Conservation (phyloP, 2,888 invertebrate species). For the Erynnis tages region DNA sequence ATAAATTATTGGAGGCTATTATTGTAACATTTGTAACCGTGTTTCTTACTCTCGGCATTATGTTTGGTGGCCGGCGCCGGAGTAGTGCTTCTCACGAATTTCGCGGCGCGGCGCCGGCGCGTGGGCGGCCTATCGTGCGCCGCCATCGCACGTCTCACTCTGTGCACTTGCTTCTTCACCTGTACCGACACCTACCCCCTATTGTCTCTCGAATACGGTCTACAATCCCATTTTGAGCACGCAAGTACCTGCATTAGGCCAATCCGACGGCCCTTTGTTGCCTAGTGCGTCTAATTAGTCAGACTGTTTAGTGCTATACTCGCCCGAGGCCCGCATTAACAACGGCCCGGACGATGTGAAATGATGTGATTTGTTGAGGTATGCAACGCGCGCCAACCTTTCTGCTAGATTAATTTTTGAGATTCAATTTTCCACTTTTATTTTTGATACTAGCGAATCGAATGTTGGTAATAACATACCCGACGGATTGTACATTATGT, state of each 20-base stretch:
- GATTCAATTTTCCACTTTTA: conserved; percentile 31
- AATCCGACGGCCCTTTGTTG: conserved; percentile 65
- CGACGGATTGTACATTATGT: conserved; percentile 25
- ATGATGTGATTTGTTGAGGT: conserved; percentile 65
- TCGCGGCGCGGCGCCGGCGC: conserved; percentile 71
- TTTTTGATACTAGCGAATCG: conserved; percentile 28
- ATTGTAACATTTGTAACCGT: conserved; percentile 29
- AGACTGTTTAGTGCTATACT: conserved; percentile 73
- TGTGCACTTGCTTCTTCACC: conserved; percentile 46
- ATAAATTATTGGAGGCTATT: conserved; percentile 16
- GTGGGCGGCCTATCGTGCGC: conserved; percentile 75
- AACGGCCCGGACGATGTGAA: conserved; percentile 62
- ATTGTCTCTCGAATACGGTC: conserved; percentile 45
- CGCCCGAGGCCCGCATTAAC: conserved; percentile 63
- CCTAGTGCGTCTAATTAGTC: conserved; percentile 79
- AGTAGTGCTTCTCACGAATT: conserved; percentile 76
- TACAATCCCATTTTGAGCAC: conserved; percentile 37
- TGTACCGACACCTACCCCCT: conserved; percentile 43
- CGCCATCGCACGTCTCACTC: conserved; percentile 67
- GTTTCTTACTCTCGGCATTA: conserved; percentile 39
- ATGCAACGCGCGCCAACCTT: conserved; percentile 29
- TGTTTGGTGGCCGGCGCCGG: conserved; percentile 58
- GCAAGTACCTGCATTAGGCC: conserved; percentile 36
- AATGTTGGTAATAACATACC: conserved; percentile 25
- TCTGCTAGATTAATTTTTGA: conserved; percentile 33